Evolutionary conservation across 2,888 invertebrate species (phyloP).

Genomic region (Agriopis marginaria): DNA sequence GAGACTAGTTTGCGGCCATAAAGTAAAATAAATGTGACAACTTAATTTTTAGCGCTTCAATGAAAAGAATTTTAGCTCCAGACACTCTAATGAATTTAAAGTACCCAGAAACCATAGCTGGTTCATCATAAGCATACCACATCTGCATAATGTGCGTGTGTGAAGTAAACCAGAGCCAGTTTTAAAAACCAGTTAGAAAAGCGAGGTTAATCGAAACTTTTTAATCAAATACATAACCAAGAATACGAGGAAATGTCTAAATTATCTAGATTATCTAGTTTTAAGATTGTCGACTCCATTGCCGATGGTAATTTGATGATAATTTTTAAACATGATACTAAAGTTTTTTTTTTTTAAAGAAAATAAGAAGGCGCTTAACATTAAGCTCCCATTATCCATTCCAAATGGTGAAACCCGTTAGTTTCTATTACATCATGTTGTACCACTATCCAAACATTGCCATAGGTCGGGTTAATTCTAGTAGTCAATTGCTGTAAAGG

Average conservation of each 20-base stretch:
- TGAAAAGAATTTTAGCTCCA: constrained; percentile 10
- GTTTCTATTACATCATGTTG: constrained; percentile 40
- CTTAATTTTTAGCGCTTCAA: constrained; percentile 13
- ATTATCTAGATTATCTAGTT: constrained; percentile 16
- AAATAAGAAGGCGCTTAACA: constrained; percentile 11
- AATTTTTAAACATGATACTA: constrained; percentile 1
- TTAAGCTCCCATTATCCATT: constrained; percentile 27
- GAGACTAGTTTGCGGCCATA: constrained; percentile 16
- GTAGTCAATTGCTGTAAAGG: constrained; percentile 46
- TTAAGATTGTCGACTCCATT: background rate
- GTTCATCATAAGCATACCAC: constrained; percentile 23
- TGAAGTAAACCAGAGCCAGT: constrained; percentile 30
- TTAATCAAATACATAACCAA: constrained; percentile 30
- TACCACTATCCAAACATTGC: constrained; percentile 48
- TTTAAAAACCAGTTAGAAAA: constrained; percentile 39
- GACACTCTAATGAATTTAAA: constrained; percentile 23
- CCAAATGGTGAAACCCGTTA: constrained; percentile 39
- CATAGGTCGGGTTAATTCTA: constrained; percentile 54
- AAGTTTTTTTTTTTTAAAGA: constrained; percentile 11
- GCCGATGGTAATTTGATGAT: constrained; percentile 2
- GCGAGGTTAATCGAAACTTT: constrained; percentile 36
- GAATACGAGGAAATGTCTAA: constrained; percentile 26
- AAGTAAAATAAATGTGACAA: constrained; percentile 12
- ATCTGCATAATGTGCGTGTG: constrained; percentile 24
- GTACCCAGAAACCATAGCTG: constrained; percentile 17